phyloP scores from a whole-genome alignment of 35 echinoderm and acorn worm species.

The Diadema setosum region DNA sequence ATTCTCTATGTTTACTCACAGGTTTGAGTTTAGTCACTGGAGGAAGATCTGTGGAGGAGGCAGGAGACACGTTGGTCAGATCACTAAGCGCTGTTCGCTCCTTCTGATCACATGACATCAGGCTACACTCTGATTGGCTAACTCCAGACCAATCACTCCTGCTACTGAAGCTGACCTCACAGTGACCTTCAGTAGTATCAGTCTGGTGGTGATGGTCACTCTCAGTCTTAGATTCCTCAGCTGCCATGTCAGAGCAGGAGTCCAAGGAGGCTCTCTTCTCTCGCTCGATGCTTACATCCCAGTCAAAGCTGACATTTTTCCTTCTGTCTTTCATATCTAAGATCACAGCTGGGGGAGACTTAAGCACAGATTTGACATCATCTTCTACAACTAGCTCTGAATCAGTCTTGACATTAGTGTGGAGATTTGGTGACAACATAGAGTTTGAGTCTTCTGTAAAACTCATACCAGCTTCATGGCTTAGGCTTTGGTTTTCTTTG shows the following conservation, averaged over 20 bases:
- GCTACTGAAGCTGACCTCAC: neutral
- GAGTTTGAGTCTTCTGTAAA: too few relatives aligned
- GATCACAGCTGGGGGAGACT: too few relatives aligned
- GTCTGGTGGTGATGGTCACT: neutral
- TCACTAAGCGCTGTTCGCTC: neutral
- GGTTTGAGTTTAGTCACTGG: neutral
- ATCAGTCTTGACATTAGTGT: too few relatives aligned
- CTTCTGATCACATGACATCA: slow-evolving; percentile 1
- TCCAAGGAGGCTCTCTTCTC: neutral
- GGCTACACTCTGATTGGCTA: slow-evolving; percentile 19
- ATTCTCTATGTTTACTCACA: too few relatives aligned
- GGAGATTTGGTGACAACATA: too few relatives aligned
- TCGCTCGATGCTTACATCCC: neutral
- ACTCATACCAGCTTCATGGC: too few relatives aligned
- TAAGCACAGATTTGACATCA: too few relatives aligned
- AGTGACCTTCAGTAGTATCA: too few relatives aligned
- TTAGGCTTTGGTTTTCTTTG: too few relatives aligned
- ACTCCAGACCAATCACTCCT: neutral
- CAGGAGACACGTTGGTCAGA: neutral
- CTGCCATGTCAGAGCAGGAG: neutral
- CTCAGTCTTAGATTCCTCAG: neutral
- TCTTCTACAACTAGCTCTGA: too few relatives aligned
- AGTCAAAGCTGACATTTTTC: slow-evolving; percentile 36
- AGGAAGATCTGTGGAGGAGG: neutral
- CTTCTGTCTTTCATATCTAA: neutral